Evolutionary conservation across 2,797 vertebrate genomes (phyloP).

Genomic region (Oryzias dopingdopingensis): DNA sequence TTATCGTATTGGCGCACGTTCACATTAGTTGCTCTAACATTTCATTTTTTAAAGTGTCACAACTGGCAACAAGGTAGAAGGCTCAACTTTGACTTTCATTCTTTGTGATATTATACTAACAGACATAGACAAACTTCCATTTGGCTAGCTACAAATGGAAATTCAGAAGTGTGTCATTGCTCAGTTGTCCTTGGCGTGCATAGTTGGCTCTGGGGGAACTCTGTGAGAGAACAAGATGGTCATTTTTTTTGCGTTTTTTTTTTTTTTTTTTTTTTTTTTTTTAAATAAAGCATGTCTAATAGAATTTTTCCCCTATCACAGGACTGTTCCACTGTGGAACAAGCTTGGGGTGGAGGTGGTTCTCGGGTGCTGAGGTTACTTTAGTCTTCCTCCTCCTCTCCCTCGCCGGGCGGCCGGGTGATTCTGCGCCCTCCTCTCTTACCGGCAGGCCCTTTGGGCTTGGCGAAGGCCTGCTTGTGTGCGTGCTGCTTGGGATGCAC

Average conservation of each 20-base stretch:
- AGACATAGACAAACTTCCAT: conserved; percentile 59
- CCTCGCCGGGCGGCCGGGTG: conserved; percentile 85
- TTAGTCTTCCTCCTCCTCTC: conserved; percentile 86
- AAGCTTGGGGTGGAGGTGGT: conserved; percentile 33
- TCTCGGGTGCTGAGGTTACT: conserved; percentile 54
- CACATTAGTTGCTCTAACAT: conserved; percentile 51
- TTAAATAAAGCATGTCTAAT: conserved; percentile 58
- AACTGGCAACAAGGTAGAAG: conserved; percentile 47
- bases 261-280: conserved; percentile 26
- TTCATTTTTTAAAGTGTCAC: conserved; percentile 25
- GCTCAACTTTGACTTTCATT: conserved; percentile 31
- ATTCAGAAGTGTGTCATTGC: conserved; percentile 61
- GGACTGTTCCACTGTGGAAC: conserved; percentile 71
- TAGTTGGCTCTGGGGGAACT: conserved; percentile 70
- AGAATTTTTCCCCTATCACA: conserved; percentile 45
- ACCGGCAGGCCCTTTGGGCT: conserved; percentile 92
- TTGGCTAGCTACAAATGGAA: conserved; percentile 73
- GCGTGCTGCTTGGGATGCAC: conserved; percentile 97
- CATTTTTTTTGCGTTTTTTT: conserved; percentile 34
- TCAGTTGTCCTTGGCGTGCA: conserved; percentile 78
- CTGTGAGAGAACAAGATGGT: conserved; percentile 26
- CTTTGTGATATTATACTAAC: conserved; percentile 44
- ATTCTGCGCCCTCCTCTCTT: conserved; percentile 92
- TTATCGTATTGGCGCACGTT: conserved; percentile 61
- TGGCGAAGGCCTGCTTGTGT: conserved; percentile 93